Conservation (phyloP, 2,888 invertebrate species). For the Andrena camellia region DNA sequence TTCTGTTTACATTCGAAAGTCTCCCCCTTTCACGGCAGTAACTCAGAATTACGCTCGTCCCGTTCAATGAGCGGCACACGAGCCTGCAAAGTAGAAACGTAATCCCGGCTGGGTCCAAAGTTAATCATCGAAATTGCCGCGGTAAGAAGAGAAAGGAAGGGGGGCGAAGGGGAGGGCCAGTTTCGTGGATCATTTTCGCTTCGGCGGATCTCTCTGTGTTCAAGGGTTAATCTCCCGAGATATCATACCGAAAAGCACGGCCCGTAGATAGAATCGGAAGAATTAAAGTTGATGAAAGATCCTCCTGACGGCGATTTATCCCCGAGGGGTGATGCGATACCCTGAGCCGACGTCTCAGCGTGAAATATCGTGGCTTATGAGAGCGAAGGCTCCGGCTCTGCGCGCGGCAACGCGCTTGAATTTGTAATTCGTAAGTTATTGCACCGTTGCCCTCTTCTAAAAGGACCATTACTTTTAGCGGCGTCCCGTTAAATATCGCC, state of each 20-base stretch:
- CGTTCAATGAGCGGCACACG: constrained; percentile 15
- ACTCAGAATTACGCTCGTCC: constrained; percentile 45
- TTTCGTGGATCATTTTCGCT: constrained; percentile 61
- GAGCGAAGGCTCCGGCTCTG: constrained; percentile 53
- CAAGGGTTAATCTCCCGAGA: constrained; percentile 65
- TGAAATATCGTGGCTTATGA: constrained; percentile 76
- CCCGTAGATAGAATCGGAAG: constrained; percentile 63
- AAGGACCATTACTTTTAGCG: constrained; percentile 68
- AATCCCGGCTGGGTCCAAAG: constrained; percentile 46
- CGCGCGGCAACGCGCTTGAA: constrained; percentile 70
- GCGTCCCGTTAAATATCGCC: constrained; percentile 71
- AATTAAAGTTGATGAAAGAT: constrained; percentile 75
- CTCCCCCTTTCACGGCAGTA: constrained; percentile 20
- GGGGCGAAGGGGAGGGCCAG: neutral
- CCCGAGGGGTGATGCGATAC: constrained; percentile 72
- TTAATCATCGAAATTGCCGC: constrained; percentile 62
- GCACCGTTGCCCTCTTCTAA: constrained; percentile 71
- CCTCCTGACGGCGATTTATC: constrained; percentile 75
- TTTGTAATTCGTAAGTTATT: constrained; percentile 77
- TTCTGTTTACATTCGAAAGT: neutral
- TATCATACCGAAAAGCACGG: constrained; percentile 57
- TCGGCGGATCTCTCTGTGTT: constrained; percentile 40
- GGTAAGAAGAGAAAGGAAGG: neutral
- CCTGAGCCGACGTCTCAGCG: constrained; percentile 66
- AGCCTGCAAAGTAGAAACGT: constrained; percentile 31